phyloP scores from a whole-genome alignment of 2,113 vertebrate species.

The Oxyura jamaicensis region DNA sequence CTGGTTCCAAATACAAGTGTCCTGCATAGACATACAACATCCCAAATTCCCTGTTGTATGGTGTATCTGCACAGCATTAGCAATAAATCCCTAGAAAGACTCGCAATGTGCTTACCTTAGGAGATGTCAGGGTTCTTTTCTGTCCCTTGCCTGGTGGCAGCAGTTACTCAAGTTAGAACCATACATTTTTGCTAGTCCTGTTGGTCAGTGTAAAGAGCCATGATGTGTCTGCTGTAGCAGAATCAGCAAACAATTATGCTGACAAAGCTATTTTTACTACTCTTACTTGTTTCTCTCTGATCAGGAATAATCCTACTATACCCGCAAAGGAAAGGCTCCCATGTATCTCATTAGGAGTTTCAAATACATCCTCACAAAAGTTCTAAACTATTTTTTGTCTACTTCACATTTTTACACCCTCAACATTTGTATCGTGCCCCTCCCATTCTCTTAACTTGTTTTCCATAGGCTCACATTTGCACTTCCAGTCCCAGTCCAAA shows the following conservation, averaged over 20 bases:
- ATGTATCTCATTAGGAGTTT: not conserved
- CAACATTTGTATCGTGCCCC: not conserved
- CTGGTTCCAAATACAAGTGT: not conserved
- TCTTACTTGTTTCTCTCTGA: not conserved
- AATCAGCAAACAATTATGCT: not conserved
- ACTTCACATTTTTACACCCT: not conserved
- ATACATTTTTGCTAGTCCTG: not conserved
- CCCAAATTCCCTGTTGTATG: not conserved
- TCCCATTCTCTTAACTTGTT: not conserved
- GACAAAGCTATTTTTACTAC: not conserved
- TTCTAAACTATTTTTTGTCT: not conserved
- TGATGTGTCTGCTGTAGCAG: not conserved
- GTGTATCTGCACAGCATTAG: not conserved
- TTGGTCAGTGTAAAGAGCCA: not conserved
- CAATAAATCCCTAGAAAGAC: not conserved
- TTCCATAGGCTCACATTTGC: not conserved
- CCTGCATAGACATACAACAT: not conserved
- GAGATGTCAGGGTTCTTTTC: not conserved
- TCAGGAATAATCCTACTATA: not conserved
- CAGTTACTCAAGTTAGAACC: not conserved
- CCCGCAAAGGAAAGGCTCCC: not conserved
- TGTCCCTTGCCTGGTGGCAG: not conserved
- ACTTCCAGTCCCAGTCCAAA: not conserved
- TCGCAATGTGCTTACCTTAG: not conserved
- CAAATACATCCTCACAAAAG: accelerated